A percentile compares a stretch with the other conserved stretches of the same genome.
Evolutionary conservation across 2,888 invertebrate species (phyloP).

Genomic region (Plagiodera versicolora): DNA sequence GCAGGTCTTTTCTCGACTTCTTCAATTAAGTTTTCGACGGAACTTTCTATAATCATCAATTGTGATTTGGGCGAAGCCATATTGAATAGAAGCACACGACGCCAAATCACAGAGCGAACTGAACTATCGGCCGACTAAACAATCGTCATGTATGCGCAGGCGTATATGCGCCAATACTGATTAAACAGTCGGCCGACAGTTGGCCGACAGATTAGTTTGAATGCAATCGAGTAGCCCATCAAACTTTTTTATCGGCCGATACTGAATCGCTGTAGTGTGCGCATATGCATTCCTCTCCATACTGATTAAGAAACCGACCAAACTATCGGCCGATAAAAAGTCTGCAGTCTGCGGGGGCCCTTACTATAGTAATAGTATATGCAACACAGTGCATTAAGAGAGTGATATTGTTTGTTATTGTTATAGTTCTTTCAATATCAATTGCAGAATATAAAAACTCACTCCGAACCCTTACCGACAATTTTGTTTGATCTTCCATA

Average conservation of each 20-base stretch:
- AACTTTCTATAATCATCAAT: background rate
- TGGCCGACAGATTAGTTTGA: constrained; percentile 18
- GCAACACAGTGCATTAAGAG: too few species aligned
- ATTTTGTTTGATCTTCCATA: too few species aligned
- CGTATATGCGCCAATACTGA: constrained; percentile 15
- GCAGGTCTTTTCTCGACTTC: constrained; percentile 12
- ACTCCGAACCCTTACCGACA: too few species aligned
- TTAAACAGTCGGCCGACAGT: constrained; percentile 23
- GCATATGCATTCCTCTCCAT: constrained; percentile 19
- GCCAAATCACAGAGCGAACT: constrained; percentile 12
- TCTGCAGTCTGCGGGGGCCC: constrained; percentile 8
- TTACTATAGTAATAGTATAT: background rate
- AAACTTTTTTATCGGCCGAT: constrained; percentile 28
- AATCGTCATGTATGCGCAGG: constrained; percentile 18
- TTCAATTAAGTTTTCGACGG: background rate
- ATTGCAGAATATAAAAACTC: too few species aligned
- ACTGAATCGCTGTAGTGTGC: constrained; percentile 20
- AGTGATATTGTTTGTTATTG: too few species aligned
- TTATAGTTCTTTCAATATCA: too few species aligned
- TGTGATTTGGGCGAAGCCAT: constrained; percentile 5
- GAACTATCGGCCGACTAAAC: constrained; percentile 14
- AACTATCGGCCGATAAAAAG: too few species aligned
- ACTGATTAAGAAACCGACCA: constrained; percentile 9
- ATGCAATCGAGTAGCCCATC: constrained; percentile 20
- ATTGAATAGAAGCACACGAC: constrained; percentile 11